Evolutionary conservation across 37 sponge, comb jelly and placozoan species (phyloP).

Genomic region (Bolinopsis microptera): DNA sequence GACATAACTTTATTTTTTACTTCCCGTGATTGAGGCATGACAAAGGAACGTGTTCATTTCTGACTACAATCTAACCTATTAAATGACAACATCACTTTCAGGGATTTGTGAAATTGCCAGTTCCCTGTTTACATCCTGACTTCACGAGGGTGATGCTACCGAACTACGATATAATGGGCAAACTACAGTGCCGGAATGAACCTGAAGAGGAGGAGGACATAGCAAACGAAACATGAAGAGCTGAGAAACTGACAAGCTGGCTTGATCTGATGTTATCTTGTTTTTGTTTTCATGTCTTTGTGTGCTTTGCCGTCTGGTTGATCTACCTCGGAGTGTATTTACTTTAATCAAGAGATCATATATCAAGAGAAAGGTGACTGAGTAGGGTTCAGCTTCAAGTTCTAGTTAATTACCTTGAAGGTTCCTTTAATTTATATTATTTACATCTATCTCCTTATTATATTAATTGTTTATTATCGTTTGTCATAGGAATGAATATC

Average conservation of each 20-base stretch:
- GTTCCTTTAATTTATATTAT: background rate
- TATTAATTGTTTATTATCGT: background rate
- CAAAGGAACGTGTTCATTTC: too few species aligned
- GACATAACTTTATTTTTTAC: too few species aligned
- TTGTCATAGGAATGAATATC: background rate
- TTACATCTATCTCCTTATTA: background rate
- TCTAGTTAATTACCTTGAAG: background rate
- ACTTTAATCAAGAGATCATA: too few species aligned
- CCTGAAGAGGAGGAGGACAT: background rate
- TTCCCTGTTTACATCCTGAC: constrained; percentile 57
- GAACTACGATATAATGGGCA: constrained; percentile 30
- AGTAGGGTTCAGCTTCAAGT: background rate
- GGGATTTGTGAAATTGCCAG: constrained; percentile 52
- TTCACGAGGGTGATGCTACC: constrained; percentile 39
- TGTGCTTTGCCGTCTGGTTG: background rate
- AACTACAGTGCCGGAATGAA: background rate
- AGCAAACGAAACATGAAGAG: background rate
- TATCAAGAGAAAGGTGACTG: background rate
- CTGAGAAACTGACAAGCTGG: background rate
- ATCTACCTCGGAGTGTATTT: background rate
- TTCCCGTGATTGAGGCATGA: too few species aligned
- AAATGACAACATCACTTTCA: background rate
- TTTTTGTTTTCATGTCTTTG: background rate
- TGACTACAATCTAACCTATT: too few species aligned
- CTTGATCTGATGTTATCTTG: background rate